Conservation (phyloP, 35 echinoderm and acorn worm species). For the Apostichopus parvimensis region DNA sequence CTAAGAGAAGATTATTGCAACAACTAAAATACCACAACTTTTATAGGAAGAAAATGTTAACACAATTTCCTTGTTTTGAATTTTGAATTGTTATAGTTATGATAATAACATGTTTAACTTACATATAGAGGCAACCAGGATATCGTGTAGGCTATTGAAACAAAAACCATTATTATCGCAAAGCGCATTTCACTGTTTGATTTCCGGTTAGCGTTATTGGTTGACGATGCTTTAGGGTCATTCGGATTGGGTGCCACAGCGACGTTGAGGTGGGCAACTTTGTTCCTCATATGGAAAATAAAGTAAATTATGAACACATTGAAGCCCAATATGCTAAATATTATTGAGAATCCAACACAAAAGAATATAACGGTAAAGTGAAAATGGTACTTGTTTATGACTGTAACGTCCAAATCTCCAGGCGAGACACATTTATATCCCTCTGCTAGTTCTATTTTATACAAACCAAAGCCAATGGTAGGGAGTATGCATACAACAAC, state of each 20-base stretch:
- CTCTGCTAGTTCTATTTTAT: not conserved
- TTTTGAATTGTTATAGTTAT: no score
- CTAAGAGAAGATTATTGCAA: no score
- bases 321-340: not conserved
- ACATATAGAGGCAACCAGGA: constrained; percentile 39
- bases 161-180: constrained; percentile 22
- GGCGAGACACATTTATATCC: constrained; percentile 11
- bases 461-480: constrained; percentile 8
- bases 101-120: constrained; percentile 4
- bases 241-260: not conserved
- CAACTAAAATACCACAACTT: no score
- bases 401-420: constrained; percentile 4
- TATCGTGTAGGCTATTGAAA: constrained; percentile 29
- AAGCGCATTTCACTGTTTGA: constrained; percentile 26
- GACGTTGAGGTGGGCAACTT: constrained; percentile 35
- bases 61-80: no score
- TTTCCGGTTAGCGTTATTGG: not conserved
- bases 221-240: not conserved
- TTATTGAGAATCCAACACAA: constrained; percentile 29
- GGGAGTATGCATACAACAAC: not conserved
- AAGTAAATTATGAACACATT: constrained; percentile 34
- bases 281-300: constrained; percentile 36
- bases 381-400: constrained; percentile 6
- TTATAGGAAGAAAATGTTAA: no score
- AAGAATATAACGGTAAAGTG: constrained; percentile 33